Evolutionary conservation across 2,888 invertebrate genomes (phyloP).

Genomic region (Scaptomyza parva): DNA sequence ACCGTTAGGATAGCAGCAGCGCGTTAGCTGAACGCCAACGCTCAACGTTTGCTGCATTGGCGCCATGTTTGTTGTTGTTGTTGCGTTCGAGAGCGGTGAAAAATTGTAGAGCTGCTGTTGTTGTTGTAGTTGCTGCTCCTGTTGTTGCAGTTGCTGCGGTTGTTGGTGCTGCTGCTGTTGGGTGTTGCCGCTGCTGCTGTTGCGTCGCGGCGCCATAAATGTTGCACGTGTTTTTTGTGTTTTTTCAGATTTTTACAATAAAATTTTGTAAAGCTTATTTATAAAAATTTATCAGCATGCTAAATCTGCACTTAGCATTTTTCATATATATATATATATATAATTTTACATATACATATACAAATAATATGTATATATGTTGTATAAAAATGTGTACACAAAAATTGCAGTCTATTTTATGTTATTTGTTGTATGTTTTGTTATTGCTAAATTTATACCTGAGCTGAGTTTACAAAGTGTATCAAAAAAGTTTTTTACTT

Average conservation of each 20-base stretch:
- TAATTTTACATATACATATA: background rate
- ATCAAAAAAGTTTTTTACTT: slow-evolving; percentile 65
- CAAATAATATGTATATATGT: slow-evolving; percentile 8
- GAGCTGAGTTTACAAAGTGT: slow-evolving; percentile 74
- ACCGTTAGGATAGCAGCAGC: slow-evolving; percentile 93
- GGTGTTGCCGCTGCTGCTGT: slow-evolving; percentile 81
- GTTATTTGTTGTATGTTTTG: slow-evolving; percentile 14
- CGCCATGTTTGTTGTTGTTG: slow-evolving; percentile 67
- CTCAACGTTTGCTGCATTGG: slow-evolving; percentile 77
- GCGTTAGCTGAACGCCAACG: slow-evolving; percentile 85
- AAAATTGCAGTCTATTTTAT: slow-evolving; percentile 66
- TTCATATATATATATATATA: slow-evolving; percentile 1
- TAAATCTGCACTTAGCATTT: slow-evolving; percentile 20
- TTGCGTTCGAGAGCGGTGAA: slow-evolving; percentile 19
- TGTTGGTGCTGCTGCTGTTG: slow-evolving; percentile 83
- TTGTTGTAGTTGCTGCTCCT: slow-evolving; percentile 48
- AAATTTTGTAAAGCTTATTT: slow-evolving; percentile 3
- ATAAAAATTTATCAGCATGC: background rate
- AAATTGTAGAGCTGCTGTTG: slow-evolving; percentile 48
- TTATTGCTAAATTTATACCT: slow-evolving; percentile 61
- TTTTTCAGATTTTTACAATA: background rate
- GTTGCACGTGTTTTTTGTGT: slow-evolving; percentile 42
- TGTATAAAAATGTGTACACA: slow-evolving; percentile 54
- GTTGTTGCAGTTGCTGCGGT: slow-evolving; percentile 70
- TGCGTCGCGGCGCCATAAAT: slow-evolving; percentile 86